Conservation (phyloP, 2,797 vertebrate genomes). For the Bradypus variegatus region DNA sequence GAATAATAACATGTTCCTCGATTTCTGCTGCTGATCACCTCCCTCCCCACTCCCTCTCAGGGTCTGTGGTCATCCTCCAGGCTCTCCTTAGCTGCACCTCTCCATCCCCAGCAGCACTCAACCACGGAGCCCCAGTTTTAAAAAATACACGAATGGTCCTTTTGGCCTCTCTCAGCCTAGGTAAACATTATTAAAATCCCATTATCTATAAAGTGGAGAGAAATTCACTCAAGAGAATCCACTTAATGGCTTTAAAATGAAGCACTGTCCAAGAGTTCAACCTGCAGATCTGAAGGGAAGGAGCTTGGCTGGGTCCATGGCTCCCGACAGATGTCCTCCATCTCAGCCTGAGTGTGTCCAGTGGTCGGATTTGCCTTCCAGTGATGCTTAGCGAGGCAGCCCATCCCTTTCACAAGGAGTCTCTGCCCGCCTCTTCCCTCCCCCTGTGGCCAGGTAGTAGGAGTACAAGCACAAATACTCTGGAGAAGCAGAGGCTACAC, state of each 20-base stretch:
- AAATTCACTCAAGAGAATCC: slow-evolving; percentile 19
- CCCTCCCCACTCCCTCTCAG: too few relatives aligned
- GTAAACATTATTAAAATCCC: slow-evolving; percentile 21
- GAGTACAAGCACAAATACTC: background rate
- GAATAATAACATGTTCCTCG: background rate
- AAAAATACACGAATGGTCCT: background rate
- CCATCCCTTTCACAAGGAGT: background rate
- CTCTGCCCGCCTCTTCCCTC: background rate
- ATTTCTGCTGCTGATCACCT: too few relatives aligned
- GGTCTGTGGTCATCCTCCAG: background rate
- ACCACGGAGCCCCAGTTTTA: background rate
- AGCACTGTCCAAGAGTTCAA: background rate
- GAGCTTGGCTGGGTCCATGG: too few relatives aligned
- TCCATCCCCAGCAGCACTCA: background rate
- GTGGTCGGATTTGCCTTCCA: too few relatives aligned
- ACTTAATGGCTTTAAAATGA: slow-evolving; percentile 18
- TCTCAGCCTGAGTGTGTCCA: background rate
- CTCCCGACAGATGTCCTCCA: background rate
- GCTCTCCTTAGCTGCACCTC: background rate
- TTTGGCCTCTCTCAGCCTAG: background rate
- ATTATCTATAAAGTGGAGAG: background rate
- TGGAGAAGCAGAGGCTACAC: background rate
- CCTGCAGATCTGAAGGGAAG: background rate
- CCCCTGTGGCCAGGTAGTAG: background rate
- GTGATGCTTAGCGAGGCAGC: background rate